phyloP scores from a whole-genome alignment of 2,888 invertebrate species.

The Mesochorus sp. region DNA sequence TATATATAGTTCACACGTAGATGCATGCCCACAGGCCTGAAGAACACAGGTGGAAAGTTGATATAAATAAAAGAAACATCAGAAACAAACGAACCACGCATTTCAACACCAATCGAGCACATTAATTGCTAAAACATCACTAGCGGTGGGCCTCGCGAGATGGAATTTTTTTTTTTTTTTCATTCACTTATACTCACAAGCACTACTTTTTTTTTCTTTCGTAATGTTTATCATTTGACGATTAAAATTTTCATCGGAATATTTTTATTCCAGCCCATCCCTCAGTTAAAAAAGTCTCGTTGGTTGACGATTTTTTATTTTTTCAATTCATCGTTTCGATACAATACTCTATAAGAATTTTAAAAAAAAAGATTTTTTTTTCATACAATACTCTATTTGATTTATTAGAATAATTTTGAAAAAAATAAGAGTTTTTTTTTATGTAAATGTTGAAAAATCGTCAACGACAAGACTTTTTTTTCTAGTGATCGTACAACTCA shows the following conservation, averaged over 20 bases:
- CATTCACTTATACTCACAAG: constrained; percentile 18
- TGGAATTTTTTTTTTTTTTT: constrained; percentile 29
- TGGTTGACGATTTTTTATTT: constrained; percentile 5
- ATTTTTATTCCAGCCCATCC: constrained; percentile 22
- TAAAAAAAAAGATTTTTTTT: no score
- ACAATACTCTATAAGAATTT: no score
- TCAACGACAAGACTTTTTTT: constrained; percentile 49
- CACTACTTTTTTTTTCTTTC: neutral
- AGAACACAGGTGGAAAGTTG: constrained; percentile 76
- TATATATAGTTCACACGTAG: constrained; percentile 70
- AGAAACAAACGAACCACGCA: constrained; percentile 62
- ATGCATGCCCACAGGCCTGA: constrained; percentile 78
- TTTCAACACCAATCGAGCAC: constrained; percentile 60
- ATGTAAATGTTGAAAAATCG: constrained; percentile 1
- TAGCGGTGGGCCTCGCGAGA: constrained; percentile 31
- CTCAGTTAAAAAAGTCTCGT: constrained; percentile 40
- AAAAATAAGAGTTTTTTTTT: neutral
- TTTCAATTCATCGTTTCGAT: no score
- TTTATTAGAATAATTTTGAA: no score
- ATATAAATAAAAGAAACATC: constrained; percentile 36
- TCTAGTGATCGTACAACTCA: constrained; percentile 1
- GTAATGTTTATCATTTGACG: neutral
- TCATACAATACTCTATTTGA: neutral
- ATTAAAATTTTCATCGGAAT: neutral
- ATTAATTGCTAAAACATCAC: constrained; percentile 37